Conservation (phyloP, 2,888 invertebrate genomes). For the Pristionchus exspectatus region DNA sequence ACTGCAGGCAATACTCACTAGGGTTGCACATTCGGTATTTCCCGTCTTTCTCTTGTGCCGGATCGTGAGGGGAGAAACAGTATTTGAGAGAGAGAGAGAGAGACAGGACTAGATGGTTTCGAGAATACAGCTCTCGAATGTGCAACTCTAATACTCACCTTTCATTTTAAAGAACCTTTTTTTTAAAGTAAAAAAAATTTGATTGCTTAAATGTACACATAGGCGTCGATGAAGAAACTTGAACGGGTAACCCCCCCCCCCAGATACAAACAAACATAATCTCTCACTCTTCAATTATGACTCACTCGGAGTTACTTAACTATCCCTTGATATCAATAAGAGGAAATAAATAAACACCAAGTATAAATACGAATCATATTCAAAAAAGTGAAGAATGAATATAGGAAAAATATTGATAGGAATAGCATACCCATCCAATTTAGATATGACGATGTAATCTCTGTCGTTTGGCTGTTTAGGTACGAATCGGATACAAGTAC, state of each 20-base stretch:
- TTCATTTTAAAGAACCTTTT: too few species aligned
- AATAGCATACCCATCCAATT: constrained; percentile 77
- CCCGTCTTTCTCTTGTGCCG: too few species aligned
- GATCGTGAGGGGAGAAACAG: too few species aligned
- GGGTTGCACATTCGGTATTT: too few species aligned
- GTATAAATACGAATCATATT: not conserved
- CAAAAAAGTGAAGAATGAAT: not conserved
- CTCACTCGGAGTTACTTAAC: not conserved
- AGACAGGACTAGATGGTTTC: too few species aligned
- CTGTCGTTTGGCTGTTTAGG: constrained; percentile 82
- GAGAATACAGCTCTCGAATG: too few species aligned
- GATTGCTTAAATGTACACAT: too few species aligned
- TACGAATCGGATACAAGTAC: constrained; percentile 85
- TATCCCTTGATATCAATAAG: too few species aligned
- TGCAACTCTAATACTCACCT: too few species aligned
- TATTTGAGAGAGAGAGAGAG: too few species aligned
- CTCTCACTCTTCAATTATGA: not conserved
- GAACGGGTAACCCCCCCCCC: not conserved
- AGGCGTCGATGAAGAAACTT: constrained; percentile 39
- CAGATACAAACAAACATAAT: not conserved
- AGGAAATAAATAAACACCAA: too few species aligned
- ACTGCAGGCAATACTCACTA: constrained; percentile 78
- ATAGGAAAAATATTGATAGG: not conserved
- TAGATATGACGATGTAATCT: constrained; percentile 83
- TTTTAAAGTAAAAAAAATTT: too few species aligned